Base-by-base conservation (phyloP, 2,888 invertebrate genomes). In the Stenotaenia linearis region DNA sequence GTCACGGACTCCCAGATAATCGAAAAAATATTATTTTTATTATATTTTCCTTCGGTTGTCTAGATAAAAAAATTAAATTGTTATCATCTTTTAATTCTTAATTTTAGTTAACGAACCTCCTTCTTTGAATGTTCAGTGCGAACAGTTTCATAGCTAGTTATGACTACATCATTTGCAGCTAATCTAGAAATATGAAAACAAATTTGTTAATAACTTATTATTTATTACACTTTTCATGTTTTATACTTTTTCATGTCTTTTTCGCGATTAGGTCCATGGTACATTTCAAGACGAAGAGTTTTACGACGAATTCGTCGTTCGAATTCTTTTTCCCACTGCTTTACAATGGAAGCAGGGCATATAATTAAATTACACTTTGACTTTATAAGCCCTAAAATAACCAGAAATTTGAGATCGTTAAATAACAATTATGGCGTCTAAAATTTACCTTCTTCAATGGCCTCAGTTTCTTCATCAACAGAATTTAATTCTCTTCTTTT, bases 261-360 rank as follows among this genome's bases (percentile, higher is more conserved):
- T 83, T 92, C 91, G 18, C 96, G 89, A 83, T 91, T 90, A 0
- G 90, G 88, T 0, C 98, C 97, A 87, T 98, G 97, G 88, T 94
- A 94, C 40, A 93, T 85, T 78, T 89, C 87, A 3, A 92, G 90
- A 1, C 89, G 88, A 0, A 96, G 86, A 0, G 89, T 84, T 81
- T 91, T 90, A 7, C 90, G 84, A 56, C 86, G 85, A 77, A 92
- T 89, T 84, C 92, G 91, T 35, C 88, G 89, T 10, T 87, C 85
- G 9, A 96, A 91, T 86, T 97, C 97, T 15, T 86, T 88, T 80
- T 92, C 91, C 98, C 98, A 98, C 86, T 98, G 98, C 82, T 91
- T 90, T 79, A 98, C 88, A 75, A 98, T 89, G 69, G 95, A 95
- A 1, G 97, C 96, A 0, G 97, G 97, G 84, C 96, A 96, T 0